Base-by-base conservation (phyloP, 1,140 invertebrate species). In the Drosophila sturtevanti region DNA sequence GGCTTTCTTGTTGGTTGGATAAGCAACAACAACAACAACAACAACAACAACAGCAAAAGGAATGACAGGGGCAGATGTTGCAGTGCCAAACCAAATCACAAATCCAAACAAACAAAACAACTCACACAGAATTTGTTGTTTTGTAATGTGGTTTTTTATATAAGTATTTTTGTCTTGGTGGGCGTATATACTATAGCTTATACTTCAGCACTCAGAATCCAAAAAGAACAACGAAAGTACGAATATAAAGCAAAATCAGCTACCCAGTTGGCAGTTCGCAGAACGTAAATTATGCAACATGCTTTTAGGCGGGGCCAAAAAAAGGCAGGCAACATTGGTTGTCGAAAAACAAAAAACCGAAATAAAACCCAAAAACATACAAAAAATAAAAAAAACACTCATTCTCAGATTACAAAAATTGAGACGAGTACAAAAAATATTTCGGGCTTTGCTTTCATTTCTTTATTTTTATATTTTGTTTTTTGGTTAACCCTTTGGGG, bases 201-300 rank as follows among this genome's bases (percentile, higher is more conserved):
- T 75, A 79, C 70, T 79, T 70, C 10, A 63, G 51, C 60, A 51
- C 27, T 61, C 31, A 58, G 38, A 2, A 3, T 37, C 61, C 9
- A 41, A 74, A 65, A 24, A 31, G 27, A 6, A 63, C 55, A 61
- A 24, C 44, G 51, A 81, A 71, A 71, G 68, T 60, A 31, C 27
- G 3, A 31, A 6, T 7, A 54, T 63, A 73, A 82, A 41, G 72
- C 56, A 63, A 82, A 89, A 84, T 82, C 73, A 61, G 66, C 73
- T 62, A 55, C 18, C 12, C 44, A 51, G 21, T 72, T 69, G 66
- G 37, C 72, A 68, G 48, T 55, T 79, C 54, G 62, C 62, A 48
- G 54, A 59, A 72, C 68, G 73, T 87, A 82, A 87, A 87, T 87
- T 87, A 87, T 87, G 82, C 84, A 87, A 79, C 84, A 89, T 82